Base-by-base conservation (phyloP, 2,888 invertebrate genomes). In the Cephus rjabovi region DNA sequence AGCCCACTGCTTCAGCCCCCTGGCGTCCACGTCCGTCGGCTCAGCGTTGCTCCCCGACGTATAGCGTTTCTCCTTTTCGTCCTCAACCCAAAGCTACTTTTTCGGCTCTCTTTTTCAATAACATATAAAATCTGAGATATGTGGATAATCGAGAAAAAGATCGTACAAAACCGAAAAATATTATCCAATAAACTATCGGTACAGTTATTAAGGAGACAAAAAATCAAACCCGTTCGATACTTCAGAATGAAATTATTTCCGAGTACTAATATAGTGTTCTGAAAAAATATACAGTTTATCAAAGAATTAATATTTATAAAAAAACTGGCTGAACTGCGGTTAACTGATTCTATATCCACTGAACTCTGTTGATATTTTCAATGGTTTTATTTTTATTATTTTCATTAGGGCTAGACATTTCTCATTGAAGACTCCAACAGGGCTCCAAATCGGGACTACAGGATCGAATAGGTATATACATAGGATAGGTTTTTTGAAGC, bases 1-100 rank as follows among this genome's bases (percentile, higher is more conserved):
- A 80, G 86, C 85, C 88, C 88, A 86, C 83, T 83, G 87, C 83
- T 87, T 86, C 84, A 82, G 84, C 84, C 84, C 86, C 83, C 84
- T 83, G 81, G 83, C 86, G 71, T 71, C 31, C 34, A 34, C 71
- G 71, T 34, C 71, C 71, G 71, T 71, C 71, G 71, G 71, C 71
- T 71, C 9, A 31, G 71, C 71, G 12, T 71, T 23, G 71, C 31
- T 12, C 71, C 9, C 12, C 71, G 71, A 56, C 56, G 56, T 56
- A 56, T 6, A 23, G 56, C 23, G 23, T 56, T 23, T 56, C 56
- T 56, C 56, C 56, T 56, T 56, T 56, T 23, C 23, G 56, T 56
- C 56, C 56, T 56, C 23, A 23, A 9, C 9, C 56, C 23, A 56
- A 56, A 56, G 56, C 6, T 23, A 56, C 6, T 56, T 56, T 56